phyloP scores from a whole-genome alignment of 2,797 vertebrate genomes.

The Percopsis omiscomaycus region DNA sequence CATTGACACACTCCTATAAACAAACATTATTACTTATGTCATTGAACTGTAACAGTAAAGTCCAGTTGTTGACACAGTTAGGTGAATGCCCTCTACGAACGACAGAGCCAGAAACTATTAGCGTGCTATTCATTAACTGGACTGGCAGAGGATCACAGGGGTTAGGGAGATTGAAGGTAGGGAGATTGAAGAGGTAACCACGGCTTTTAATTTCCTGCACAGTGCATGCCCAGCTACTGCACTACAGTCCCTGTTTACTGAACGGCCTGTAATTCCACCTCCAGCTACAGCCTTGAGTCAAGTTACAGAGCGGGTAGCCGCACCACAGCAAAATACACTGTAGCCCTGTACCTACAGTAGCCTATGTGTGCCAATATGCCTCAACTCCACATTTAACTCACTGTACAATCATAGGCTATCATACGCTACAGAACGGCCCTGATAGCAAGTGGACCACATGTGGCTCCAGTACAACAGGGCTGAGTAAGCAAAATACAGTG shows the following conservation, averaged over 20 bases:
- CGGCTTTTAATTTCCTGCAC: constrained; percentile 81
- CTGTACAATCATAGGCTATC: constrained; percentile 16
- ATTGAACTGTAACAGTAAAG: not conserved
- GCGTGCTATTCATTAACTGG: constrained; percentile 68
- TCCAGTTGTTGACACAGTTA: constrained; percentile 21
- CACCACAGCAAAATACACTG: constrained; percentile 43
- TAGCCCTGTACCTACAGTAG: constrained; percentile 4
- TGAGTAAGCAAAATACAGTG: not conserved
- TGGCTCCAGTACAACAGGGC: constrained; percentile 7
- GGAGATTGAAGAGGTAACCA: constrained; percentile 71
- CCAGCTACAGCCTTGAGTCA: constrained; percentile 31
- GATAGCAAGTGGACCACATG: constrained; percentile 19
- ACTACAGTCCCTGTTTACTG: constrained; percentile 64
- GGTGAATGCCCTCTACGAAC: constrained; percentile 39
- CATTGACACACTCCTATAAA: not conserved
- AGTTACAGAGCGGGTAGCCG: constrained; percentile 38
- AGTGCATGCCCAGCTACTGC: constrained; percentile 65
- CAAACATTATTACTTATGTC: constrained; percentile 1
- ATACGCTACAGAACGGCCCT: constrained; percentile 1
- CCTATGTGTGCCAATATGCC: constrained; percentile 21
- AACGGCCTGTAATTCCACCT: constrained; percentile 73
- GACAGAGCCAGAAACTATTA: constrained; percentile 58
- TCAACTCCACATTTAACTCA: constrained; percentile 38
- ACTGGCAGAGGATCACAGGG: constrained; percentile 79
- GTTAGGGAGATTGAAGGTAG: constrained; percentile 59